Evolutionary conservation across 2,113 vertebrate species (phyloP).

Genomic region (Dasyornis broadbenti): DNA sequence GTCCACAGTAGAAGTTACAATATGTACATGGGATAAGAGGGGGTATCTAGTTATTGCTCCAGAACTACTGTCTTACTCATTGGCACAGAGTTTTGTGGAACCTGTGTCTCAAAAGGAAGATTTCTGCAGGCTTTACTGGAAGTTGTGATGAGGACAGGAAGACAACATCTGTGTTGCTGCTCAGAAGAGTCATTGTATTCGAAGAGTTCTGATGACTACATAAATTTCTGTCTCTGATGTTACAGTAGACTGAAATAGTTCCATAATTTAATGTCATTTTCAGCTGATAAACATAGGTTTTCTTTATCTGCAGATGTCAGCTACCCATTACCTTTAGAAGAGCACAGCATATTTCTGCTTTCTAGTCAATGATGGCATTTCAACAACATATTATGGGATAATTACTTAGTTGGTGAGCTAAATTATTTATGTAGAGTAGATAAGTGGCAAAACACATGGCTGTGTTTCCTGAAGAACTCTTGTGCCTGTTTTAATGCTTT

Average conservation of each 20-base stretch:
- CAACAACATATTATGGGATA: slow-evolving; percentile 26
- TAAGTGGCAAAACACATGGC: slow-evolving; percentile 15
- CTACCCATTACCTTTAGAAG: slow-evolving; percentile 17
- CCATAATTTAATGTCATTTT: slow-evolving; percentile 33
- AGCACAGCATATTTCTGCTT: neutral
- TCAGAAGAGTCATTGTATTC: neutral
- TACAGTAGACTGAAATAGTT: neutral
- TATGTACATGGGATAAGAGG: neutral
- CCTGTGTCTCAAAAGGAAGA: neutral
- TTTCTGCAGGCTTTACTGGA: neutral
- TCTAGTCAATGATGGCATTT: slow-evolving; percentile 19
- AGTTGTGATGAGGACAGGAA: neutral
- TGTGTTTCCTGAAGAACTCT: slow-evolving; percentile 31
- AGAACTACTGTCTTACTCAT: neutral
- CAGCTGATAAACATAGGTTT: neutral
- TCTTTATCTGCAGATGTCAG: slow-evolving; percentile 14
- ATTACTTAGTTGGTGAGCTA: slow-evolving; percentile 31
- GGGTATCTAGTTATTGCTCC: neutral
- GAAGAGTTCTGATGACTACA: neutral
- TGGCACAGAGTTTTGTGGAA: neutral
- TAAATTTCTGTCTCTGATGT: neutral
- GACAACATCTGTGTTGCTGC: neutral
- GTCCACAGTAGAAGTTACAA: neutral
- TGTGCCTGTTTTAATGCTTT: neutral
- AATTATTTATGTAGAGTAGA: slow-evolving; percentile 34